These are phyloP conservation scores for Phyllotreta striolata DNA, from an alignment of 2,888 invertebrate species.

Conservation along the genomic window DNA sequence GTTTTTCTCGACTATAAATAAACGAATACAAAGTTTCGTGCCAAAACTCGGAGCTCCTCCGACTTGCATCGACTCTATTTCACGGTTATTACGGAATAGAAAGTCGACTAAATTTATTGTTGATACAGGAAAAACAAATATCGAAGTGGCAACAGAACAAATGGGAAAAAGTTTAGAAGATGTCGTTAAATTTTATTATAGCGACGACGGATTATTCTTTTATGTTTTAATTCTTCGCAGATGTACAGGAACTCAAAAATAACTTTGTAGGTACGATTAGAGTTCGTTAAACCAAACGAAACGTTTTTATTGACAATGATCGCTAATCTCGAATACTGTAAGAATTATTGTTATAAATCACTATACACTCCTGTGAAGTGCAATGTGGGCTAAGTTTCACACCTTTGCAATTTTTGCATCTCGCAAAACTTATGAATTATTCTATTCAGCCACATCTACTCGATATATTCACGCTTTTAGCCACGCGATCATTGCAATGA, in stretches of 20 bases:
- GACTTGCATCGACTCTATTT: conserved; percentile 11
- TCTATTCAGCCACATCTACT: conserved; percentile 4
- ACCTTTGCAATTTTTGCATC: conserved; percentile 4
- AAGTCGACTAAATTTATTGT: conserved; percentile 17
- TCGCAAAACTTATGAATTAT: conserved; percentile 6
- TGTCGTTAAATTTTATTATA: conserved; percentile 6
- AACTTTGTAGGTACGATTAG: no score
- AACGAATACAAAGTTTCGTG: conserved; percentile 15
- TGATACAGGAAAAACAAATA: conserved; percentile 17
- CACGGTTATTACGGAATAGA: conserved; percentile 6
- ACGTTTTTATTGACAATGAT: no score
- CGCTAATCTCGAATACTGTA: no score
- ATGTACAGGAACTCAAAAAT: not conserved
- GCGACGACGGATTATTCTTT: conserved; percentile 16
- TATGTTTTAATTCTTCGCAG: conserved; percentile 10
- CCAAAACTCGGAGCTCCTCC: conserved; percentile 9
- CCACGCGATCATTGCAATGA: not conserved
- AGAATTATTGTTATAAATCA: conserved; percentile 1
- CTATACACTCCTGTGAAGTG: conserved; percentile 3
- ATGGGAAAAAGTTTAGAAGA: conserved; percentile 9
- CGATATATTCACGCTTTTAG: not conserved
- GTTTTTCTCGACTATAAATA: conserved; percentile 19
- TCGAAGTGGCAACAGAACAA: conserved; percentile 10
- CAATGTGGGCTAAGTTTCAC: conserved; percentile 8
- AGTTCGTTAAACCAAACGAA: no score